Base-by-base conservation (phyloP, 2,113 vertebrate genomes). In the Sceloporus tristichus region DNA sequence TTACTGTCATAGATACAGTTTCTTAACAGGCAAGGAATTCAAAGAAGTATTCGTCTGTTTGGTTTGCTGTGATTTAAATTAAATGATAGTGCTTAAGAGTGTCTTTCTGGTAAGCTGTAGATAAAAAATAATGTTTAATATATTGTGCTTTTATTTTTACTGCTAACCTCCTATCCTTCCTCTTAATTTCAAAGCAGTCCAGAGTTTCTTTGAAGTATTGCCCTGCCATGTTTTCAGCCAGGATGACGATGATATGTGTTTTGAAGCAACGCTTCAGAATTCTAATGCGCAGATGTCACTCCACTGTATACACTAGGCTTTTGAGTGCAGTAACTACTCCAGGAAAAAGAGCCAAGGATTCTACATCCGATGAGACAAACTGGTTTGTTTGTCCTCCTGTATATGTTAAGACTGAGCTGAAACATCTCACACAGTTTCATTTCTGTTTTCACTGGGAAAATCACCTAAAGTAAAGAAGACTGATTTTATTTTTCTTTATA, bases 41-140 rank as follows among this genome's bases (percentile, higher is more conserved):
- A 89, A 79, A 89, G 68, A 29, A 38, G 48, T 5, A 75, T 25
- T 59, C 11, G n/a, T 25, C 21, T 87, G 1, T 10, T 73, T 79
- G 9, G 11, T 68, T 29, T 62, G 38, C 85, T 84, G 21, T 59
- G 3, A 13, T 85, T 85, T 87, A 25, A 59, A 87, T n/a, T 78
- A 65, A 86, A 82, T 34, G 74, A 78, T 0, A 6, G 68, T 76
- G 48, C 82, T 84, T 82, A 29, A n/a, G 23, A 85, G 38, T 0
- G 89, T 83, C 84, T 73, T 90, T 87, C 38, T 34, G 5, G 27
- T 90, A 38, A 79, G 68, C 38, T 59, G 14, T 56, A 87, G 25
- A 1, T 76, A 66, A 79, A 75, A 71, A 54, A 48, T 71, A 54
- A 73, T 68, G 80, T 74, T 48, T 3, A 38, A 74, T 29, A 53